Evolutionary conservation across 1,140 invertebrate species (phyloP).

Genomic region (Pogonomyrmex californicus): DNA sequence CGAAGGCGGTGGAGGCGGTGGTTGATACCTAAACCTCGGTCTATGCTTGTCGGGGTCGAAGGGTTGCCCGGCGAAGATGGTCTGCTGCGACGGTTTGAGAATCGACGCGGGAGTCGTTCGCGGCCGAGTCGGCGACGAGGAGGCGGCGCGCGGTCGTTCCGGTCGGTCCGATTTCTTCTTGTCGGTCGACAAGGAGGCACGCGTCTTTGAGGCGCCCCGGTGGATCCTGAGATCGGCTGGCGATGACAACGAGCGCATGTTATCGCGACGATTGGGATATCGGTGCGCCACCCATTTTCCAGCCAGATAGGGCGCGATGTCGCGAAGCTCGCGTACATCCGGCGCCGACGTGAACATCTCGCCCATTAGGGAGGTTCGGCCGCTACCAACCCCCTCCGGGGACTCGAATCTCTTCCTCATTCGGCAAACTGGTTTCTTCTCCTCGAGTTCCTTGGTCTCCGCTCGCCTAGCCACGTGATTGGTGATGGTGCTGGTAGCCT

Average conservation of each 20-base stretch:
- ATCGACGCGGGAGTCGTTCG: constrained; percentile 87
- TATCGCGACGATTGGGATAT: constrained; percentile 90
- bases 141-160: constrained; percentile 15
- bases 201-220: constrained; percentile 22
- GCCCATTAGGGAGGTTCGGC: constrained; percentile 90
- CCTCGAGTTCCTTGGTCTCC: constrained; percentile 83
- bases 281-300: constrained; percentile 93
- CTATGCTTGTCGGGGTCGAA: constrained; percentile 92
- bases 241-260: constrained; percentile 89
- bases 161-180: constrained; percentile 60
- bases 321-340: constrained; percentile 91
- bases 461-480: constrained; percentile 78
- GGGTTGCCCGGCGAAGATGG: constrained; percentile 88
- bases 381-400: constrained; percentile 70
- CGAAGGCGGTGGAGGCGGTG: constrained; percentile 84
- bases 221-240: constrained; percentile 83
- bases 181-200: not conserved
- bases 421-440: constrained; percentile 88
- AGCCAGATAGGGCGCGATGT: constrained; percentile 92
- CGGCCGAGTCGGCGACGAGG: constrained; percentile 52
- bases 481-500: constrained; percentile 76
- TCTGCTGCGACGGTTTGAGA: constrained; percentile 87
- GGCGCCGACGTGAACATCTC: constrained; percentile 94
- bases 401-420: constrained; percentile 91
- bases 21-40: constrained; percentile 92